Percentiles rank a stretch among this genome's conserved stretches.
Evolutionary conservation across 2,888 invertebrate genomes (phyloP).

Genomic region (Priocnemis perturbator): DNA sequence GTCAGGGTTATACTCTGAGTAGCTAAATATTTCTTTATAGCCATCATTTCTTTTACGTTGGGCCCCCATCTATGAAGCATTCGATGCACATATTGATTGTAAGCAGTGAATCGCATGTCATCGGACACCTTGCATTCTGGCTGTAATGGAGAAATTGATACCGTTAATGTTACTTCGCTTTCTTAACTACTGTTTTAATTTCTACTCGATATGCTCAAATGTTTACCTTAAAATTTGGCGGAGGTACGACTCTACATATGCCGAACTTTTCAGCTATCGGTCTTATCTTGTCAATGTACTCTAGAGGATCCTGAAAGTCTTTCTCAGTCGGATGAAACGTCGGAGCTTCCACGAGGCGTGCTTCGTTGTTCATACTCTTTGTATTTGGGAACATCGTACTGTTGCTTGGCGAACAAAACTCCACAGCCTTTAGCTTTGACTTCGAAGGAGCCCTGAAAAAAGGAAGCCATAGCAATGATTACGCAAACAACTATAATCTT

Average conservation of each 20-base stretch:
- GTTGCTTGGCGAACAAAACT: conserved; percentile 58
- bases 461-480: too few species aligned
- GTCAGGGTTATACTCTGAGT: conserved; percentile 85
- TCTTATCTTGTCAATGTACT: conserved; percentile 88
- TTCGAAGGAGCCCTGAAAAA: conserved; percentile 59
- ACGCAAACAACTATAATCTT: too few species aligned
- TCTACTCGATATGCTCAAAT: too few species aligned
- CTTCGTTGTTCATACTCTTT: conserved; percentile 62
- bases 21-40: conserved; percentile 88
- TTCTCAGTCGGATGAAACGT: conserved; percentile 87
- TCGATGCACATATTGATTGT: conserved; percentile 93
- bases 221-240: conserved; percentile 81
- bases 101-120: conserved; percentile 90
- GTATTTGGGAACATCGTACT: conserved; percentile 62
- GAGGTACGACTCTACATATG: conserved; percentile 92
- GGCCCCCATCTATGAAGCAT: conserved; percentile 93
- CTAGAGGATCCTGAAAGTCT: conserved; percentile 90
- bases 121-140: conserved; percentile 90
- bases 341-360: conserved; percentile 84
- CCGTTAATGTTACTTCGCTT: too few species aligned
- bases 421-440: conserved; percentile 55
- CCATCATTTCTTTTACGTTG: conserved; percentile 88
- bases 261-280: conserved; percentile 87
- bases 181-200: too few species aligned
- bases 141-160: conserved; percentile 68